Conservation (phyloP, 2,113 vertebrate genomes). For the Cyanoliseus patagonus region DNA sequence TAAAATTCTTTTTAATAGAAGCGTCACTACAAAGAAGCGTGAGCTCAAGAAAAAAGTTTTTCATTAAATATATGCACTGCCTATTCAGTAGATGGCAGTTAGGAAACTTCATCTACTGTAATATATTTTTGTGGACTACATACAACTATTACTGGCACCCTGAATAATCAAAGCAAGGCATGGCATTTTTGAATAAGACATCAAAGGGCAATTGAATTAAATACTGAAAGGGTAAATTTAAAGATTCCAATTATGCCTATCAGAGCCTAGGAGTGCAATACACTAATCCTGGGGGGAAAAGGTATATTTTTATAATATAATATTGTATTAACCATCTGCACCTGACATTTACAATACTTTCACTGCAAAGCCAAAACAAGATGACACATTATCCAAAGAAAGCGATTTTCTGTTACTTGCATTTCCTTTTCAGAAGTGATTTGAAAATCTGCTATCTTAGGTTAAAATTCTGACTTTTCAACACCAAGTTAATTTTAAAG, state of each 20-base stretch:
- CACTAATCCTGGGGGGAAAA: neutral
- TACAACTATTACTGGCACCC: neutral
- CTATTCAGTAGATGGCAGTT: neutral
- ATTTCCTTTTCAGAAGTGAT: neutral
- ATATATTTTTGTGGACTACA: neutral
- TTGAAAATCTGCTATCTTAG: neutral
- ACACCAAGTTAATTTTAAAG: neutral
- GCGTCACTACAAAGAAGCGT: neutral
- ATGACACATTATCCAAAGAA: neutral
- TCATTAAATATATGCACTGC: neutral
- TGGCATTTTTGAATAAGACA: neutral
- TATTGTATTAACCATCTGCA: neutral
- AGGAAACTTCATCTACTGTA: neutral
- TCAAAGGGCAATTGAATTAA: neutral
- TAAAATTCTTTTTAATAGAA: constrained; percentile 51
- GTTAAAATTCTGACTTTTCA: neutral
- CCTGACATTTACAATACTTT: neutral
- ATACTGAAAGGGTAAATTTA: neutral
- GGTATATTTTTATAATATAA: neutral
- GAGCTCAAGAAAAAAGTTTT: constrained; percentile 34
- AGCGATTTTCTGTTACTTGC: neutral
- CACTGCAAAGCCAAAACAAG: neutral
- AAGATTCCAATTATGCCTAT: neutral
- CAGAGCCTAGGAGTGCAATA: neutral
- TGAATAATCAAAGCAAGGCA: neutral